These are phyloP conservation scores for Chlamydotis undulata DNA, from an alignment of 2,113 vertebrate genomes.

Conservation along the genomic window DNA sequence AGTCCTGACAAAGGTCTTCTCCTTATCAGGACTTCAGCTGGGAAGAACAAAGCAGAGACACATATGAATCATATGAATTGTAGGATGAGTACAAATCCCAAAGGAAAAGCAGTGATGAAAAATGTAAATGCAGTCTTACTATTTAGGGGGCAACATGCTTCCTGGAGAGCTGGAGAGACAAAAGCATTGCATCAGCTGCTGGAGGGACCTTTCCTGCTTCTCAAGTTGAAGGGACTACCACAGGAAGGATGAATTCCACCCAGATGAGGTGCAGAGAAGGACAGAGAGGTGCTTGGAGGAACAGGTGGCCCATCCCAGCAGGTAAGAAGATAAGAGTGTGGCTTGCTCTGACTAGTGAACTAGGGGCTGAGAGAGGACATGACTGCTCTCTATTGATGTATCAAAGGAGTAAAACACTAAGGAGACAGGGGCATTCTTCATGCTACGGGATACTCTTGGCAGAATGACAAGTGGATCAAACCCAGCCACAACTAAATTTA, in stretches of 20 bases:
- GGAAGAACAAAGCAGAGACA: background rate
- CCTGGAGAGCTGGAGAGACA: background rate
- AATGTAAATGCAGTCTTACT: background rate
- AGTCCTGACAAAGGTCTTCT: background rate
- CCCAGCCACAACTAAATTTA: background rate
- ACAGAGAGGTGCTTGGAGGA: background rate
- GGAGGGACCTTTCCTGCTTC: background rate
- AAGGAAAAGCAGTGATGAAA: background rate
- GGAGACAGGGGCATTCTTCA: background rate
- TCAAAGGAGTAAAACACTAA: background rate
- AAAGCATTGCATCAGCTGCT: background rate
- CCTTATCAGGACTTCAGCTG: background rate
- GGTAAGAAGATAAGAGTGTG: background rate
- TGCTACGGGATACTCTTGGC: background rate
- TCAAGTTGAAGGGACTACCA: background rate
- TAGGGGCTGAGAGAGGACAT: background rate
- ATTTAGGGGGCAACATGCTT: background rate
- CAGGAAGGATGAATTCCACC: background rate
- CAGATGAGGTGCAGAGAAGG: background rate
- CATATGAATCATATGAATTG: accelerated
- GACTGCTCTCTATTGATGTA: background rate
- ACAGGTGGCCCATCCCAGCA: too few species aligned
- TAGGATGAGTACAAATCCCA: background rate
- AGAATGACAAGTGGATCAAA: background rate
- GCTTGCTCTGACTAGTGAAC: background rate